phyloP scores from a whole-genome alignment of 1,140 invertebrate genomes.

The Temnothorax longispinosus region DNA sequence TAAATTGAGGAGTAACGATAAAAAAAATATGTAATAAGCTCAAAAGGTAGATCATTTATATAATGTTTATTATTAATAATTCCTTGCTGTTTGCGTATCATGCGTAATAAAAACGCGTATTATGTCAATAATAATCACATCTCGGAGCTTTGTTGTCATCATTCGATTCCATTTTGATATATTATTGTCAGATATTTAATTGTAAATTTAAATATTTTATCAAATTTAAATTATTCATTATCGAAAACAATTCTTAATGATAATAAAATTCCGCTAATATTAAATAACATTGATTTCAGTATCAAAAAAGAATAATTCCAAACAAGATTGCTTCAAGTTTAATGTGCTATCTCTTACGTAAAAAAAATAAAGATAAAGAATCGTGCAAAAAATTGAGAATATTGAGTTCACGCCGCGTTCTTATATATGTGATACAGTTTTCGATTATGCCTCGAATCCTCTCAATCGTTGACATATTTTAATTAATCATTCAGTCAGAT shows the following conservation, averaged over 20 bases:
- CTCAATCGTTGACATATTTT: background rate
- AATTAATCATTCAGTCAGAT: background rate
- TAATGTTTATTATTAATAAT: slow-evolving; percentile 26
- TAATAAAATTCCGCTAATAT: background rate
- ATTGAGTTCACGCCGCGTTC: background rate
- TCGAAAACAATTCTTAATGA: background rate
- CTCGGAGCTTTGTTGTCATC: background rate
- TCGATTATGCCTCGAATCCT: background rate
- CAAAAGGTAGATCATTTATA: slow-evolving; percentile 2
- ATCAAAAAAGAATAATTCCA: background rate
- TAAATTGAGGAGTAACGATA: background rate
- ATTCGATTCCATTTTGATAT: background rate
- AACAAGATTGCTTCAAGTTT: background rate
- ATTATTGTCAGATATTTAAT: background rate
- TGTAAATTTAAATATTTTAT: background rate
- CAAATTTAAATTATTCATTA: background rate
- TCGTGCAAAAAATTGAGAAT: background rate
- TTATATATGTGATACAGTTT: background rate
- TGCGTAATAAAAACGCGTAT: background rate
- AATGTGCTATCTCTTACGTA: background rate
- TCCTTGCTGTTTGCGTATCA: background rate
- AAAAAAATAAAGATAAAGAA: background rate
- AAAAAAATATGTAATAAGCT: slow-evolving; percentile 6
- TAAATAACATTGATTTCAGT: background rate
- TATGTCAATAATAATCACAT: background rate